Percentiles rank a stretch among this genome's conserved stretches.
phyloP scores from a whole-genome alignment of 2,113 vertebrate species.

The Rhea pennata region DNA sequence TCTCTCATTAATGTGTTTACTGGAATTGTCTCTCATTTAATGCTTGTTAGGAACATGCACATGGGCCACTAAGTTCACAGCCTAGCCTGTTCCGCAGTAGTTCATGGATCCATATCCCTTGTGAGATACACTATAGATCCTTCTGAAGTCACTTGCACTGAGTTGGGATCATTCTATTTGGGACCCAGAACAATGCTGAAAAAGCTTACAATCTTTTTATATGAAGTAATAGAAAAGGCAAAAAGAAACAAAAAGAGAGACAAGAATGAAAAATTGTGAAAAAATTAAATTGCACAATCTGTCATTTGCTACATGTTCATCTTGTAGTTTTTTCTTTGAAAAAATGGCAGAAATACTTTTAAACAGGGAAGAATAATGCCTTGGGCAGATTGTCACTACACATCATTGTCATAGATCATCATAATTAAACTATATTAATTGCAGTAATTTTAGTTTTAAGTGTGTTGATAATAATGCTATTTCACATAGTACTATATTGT shows the following conservation, averaged over 20 bases:
- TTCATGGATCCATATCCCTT: too few relatives aligned
- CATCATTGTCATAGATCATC: background rate
- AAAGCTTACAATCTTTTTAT: background rate
- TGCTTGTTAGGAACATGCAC: background rate
- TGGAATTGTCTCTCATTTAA: too few relatives aligned
- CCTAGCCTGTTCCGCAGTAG: background rate
- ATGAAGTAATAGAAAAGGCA: background rate
- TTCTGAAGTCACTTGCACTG: background rate
- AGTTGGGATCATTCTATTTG: background rate
- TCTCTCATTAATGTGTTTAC: too few relatives aligned
- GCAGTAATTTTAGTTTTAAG: conserved; percentile 20
- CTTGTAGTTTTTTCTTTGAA: background rate
- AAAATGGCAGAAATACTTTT: conserved; percentile 10
- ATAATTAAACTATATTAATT: background rate
- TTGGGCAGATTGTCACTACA: background rate
- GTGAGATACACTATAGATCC: too few relatives aligned
- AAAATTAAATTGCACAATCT: background rate
- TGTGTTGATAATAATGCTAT: background rate
- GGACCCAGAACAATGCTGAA: background rate
- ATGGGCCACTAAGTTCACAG: background rate
- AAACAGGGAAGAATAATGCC: background rate
- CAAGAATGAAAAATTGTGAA: background rate
- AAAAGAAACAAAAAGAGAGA: background rate
- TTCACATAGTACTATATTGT: background rate
- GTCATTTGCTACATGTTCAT: background rate